Conservation (phyloP, 1,140 invertebrate genomes). For the Drusus annulatus region DNA sequence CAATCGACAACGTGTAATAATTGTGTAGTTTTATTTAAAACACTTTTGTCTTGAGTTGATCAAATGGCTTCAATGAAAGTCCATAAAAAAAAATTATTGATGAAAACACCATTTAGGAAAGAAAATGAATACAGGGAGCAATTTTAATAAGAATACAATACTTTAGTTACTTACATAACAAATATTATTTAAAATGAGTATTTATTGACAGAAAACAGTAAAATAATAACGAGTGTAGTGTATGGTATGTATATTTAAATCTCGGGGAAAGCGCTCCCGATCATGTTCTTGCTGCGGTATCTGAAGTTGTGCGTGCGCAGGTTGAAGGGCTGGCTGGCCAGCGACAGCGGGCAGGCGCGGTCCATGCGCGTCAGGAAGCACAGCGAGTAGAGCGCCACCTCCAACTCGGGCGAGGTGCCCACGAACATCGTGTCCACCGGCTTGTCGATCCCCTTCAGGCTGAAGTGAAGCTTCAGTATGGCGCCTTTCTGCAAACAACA, state of each 20-base stretch:
- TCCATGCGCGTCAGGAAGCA: conserved; percentile 84
- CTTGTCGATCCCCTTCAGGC: conserved; percentile 82
- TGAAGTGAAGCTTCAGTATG: conserved; percentile 84
- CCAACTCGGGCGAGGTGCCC: conserved; percentile 93
- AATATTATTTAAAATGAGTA: too few relatives aligned
- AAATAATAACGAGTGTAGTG: too few relatives aligned
- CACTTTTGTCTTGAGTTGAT: too few relatives aligned
- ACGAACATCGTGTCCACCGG: conserved; percentile 87
- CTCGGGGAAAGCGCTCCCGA: conserved; percentile 86
- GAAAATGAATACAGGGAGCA: too few relatives aligned
- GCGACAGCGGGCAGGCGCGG: conserved; percentile 79
- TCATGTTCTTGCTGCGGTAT: conserved; percentile 81
- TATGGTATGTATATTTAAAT: conserved; percentile 69
- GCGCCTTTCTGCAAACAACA: conserved; percentile 79
- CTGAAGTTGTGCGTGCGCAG: conserved; percentile 82
- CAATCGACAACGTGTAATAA: too few relatives aligned
- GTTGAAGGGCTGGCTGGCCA: conserved; percentile 79
- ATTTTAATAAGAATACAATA: too few relatives aligned
- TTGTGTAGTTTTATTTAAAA: too few relatives aligned
- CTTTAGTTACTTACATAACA: too few relatives aligned
- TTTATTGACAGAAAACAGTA: too few relatives aligned
- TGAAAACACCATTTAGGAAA: too few relatives aligned
- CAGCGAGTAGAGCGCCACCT: conserved; percentile 91
- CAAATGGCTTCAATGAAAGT: too few relatives aligned
- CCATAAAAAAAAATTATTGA: too few relatives aligned